Evolutionary conservation across 1,140 invertebrate genomes (phyloP).

Genomic region (Drosophila oshimai): DNA sequence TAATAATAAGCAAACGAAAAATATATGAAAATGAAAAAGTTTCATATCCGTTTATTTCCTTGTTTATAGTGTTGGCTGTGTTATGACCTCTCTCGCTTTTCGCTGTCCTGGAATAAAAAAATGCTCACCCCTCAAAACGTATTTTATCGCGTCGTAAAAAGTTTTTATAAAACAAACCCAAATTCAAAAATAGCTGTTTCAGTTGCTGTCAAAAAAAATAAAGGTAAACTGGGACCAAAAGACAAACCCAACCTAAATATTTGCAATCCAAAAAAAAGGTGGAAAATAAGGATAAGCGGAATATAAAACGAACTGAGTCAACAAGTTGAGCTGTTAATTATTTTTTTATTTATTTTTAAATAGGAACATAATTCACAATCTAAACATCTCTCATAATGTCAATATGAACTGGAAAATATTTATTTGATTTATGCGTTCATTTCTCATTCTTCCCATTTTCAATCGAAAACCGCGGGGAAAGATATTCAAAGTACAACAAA

Average conservation of each 20-base stretch:
- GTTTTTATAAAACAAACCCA: slow-evolving; percentile 12
- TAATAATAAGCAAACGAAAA: not conserved
- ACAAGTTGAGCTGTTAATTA: not conserved
- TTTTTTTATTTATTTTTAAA: not conserved
- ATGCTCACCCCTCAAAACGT: not conserved
- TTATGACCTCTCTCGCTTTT: not conserved
- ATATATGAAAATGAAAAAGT: slow-evolving; percentile 25
- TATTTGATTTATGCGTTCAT: slow-evolving; percentile 24
- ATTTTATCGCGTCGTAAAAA: slow-evolving; percentile 40
- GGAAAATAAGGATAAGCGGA: no score
- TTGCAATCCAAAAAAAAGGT: slow-evolving; percentile 17
- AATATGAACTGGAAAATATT: slow-evolving; percentile 5
- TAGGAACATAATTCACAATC: no score
- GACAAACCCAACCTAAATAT: not conserved
- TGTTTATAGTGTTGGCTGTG: slow-evolving; percentile 20
- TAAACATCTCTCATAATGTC: not conserved
- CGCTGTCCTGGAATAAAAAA: not conserved
- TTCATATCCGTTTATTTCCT: slow-evolving; percentile 25
- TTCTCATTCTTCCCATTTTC: not conserved
- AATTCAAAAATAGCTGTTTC: slow-evolving; percentile 1
- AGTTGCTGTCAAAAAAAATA: not conserved
- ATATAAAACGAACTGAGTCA: not conserved
- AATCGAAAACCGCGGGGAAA: slow-evolving; percentile 14
- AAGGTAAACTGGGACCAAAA: not conserved
- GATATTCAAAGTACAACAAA: slow-evolving; percentile 11